Percentiles rank a stretch among this genome's conserved stretches.
Evolutionary conservation across 2,113 vertebrate species (phyloP).

Genomic region (Cottus gobio): DNA sequence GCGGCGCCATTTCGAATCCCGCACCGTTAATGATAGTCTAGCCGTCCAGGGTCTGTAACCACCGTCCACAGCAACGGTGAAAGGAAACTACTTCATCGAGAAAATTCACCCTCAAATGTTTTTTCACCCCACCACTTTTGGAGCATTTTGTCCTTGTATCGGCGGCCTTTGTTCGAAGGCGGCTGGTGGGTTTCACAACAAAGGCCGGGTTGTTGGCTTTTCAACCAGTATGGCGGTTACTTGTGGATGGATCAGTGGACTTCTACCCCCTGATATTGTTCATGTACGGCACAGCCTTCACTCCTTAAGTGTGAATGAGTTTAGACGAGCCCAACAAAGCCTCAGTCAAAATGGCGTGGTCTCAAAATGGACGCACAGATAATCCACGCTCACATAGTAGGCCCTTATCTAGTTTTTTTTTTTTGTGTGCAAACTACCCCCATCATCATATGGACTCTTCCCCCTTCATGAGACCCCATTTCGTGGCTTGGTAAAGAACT

Average conservation of each 20-base stretch:
- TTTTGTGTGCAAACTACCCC: background rate
- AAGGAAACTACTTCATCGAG: conserved; percentile 49
- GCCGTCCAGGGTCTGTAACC: conserved; percentile 40
- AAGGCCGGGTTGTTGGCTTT: conserved; percentile 42
- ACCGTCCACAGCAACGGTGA: conserved; percentile 32
- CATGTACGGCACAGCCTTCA: conserved; percentile 29
- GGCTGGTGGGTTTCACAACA: conserved; percentile 62
- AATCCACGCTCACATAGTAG: conserved; percentile 53
- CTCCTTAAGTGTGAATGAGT: conserved; percentile 39
- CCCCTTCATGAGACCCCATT: conserved; percentile 38
- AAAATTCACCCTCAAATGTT: conserved; percentile 25
- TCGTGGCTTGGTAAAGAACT: conserved; percentile 73
- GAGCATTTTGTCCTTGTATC: conserved; percentile 24
- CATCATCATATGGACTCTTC: conserved; percentile 62
- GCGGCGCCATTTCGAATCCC: conserved; percentile 84
- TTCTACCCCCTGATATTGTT: conserved; percentile 46
- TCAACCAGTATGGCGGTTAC: conserved; percentile 49
- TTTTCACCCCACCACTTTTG: conserved; percentile 25
- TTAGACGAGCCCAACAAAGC: conserved; percentile 48
- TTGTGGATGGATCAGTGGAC: conserved; percentile 75
- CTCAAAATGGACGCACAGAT: conserved; percentile 86
- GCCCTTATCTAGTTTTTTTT: conserved; percentile 15
- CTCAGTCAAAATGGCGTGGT: conserved; percentile 81
- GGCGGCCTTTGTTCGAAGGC: conserved; percentile 79
- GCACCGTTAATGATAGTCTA: conserved; percentile 52